Percentiles rank a stretch among this genome's conserved stretches.
These are phyloP conservation scores for Oncorhynchus tshawytscha DNA, from an alignment of 2,113 vertebrate species.

Conservation along the genomic window DNA sequence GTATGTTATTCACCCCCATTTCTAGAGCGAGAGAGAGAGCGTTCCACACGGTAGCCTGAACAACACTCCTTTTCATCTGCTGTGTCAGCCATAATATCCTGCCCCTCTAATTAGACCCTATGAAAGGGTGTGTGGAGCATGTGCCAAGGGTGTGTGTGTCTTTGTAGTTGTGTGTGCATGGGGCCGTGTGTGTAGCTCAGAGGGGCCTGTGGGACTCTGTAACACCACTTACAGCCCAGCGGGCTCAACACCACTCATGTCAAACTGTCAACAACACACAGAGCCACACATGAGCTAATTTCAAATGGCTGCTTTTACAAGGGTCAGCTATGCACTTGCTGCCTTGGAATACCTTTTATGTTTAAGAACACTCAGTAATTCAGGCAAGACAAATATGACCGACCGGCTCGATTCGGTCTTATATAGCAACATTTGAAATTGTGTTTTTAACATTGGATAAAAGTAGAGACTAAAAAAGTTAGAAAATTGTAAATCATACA, in stretches of 20 bases:
- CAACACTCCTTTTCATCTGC: conserved; percentile 39
- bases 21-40: background rate
- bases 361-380: too few relatives aligned
- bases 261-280: background rate
- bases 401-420: too few relatives aligned
- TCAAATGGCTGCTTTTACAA: too few relatives aligned
- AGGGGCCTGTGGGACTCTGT: background rate
- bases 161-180: conserved; percentile 8
- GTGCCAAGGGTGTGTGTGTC: conserved; percentile 11
- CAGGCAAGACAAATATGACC: too few relatives aligned
- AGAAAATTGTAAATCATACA: too few relatives aligned
- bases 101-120: conserved; percentile 29
- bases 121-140: conserved; percentile 51
- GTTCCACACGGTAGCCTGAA: conserved; percentile 16
- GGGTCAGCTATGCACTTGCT: too few relatives aligned
- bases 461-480: too few relatives aligned
- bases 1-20: background rate
- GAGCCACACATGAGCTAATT: too few relatives aligned
- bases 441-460: too few relatives aligned
- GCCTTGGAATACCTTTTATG: too few relatives aligned
- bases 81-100: conserved; percentile 37
- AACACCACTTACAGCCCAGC: background rate
- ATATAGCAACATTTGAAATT: too few relatives aligned
- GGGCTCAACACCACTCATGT: background rate
- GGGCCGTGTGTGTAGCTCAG: background rate